Conservation (phyloP, 2,113 vertebrate genomes). For the Cariama cristata region DNA sequence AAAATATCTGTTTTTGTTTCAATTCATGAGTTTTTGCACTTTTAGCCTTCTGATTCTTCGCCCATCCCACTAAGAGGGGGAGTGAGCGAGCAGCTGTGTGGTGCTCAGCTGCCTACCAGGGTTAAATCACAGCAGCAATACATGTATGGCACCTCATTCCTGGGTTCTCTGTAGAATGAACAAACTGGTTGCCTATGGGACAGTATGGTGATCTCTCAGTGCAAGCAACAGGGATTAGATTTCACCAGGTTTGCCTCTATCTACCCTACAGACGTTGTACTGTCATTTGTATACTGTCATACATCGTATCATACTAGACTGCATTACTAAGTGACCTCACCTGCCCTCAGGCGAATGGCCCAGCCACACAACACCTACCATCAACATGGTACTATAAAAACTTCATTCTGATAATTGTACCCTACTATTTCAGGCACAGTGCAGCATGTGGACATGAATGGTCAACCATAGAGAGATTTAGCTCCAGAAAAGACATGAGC, state of each 20-base stretch:
- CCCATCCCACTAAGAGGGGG: not conserved
- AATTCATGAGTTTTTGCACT: not conserved
- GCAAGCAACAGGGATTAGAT: not conserved
- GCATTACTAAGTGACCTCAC: not conserved
- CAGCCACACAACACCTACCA: not conserved
- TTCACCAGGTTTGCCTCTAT: not conserved
- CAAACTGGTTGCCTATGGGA: not conserved
- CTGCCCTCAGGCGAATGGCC: not conserved
- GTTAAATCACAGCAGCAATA: not conserved
- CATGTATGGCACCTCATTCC: not conserved
- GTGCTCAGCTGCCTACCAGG: not conserved
- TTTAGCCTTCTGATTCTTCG: not conserved
- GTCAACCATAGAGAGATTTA: not conserved
- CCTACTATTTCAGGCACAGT: not conserved
- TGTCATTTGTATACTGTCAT: not conserved
- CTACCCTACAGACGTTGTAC: not conserved
- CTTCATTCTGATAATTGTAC: not conserved
- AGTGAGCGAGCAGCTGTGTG: rapidly evolving
- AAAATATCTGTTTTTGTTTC: not conserved
- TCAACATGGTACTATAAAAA: not conserved
- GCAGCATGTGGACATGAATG: not conserved
- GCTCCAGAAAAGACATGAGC: not conserved
- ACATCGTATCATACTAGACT: not conserved
- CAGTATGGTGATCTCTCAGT: not conserved
- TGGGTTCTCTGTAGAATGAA: not conserved